Evolutionary conservation across 2,888 invertebrate genomes (phyloP).

Genomic region (Iselma pallidipennis): DNA sequence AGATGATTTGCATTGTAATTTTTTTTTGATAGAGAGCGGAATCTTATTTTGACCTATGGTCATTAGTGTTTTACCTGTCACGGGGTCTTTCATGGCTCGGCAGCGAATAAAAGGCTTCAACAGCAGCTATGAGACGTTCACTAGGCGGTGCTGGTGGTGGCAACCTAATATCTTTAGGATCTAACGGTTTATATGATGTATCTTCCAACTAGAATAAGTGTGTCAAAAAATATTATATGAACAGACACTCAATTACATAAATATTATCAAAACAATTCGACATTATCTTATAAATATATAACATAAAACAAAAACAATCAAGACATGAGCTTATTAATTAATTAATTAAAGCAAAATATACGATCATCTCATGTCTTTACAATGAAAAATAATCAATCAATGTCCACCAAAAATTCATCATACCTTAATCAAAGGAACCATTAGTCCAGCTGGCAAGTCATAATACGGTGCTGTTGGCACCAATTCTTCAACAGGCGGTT

Average conservation of each 20-base stretch:
- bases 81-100: constrained; percentile 94
- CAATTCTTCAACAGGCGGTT: constrained; percentile 67
- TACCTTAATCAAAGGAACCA: constrained; percentile 95
- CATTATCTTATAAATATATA: background rate
- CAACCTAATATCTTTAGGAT: constrained; percentile 86
- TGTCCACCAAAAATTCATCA: constrained; percentile 32
- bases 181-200: constrained; percentile 84
- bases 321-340: background rate
- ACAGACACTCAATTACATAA: constrained; percentile 6
- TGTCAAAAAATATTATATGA: constrained; percentile 29
- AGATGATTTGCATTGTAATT: background rate
- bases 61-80: constrained; percentile 70
- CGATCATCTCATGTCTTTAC: constrained; percentile 12
- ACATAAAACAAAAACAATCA: constrained; percentile 7
- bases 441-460: constrained; percentile 95
- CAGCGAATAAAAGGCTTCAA: constrained; percentile 94
- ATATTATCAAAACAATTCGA: constrained; percentile 1
- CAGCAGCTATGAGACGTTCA: constrained; percentile 88
- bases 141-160: constrained; percentile 96
- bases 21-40: background rate
- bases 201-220: constrained; percentile 74
- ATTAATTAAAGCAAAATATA: background rate
- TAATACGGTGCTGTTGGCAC: constrained; percentile 94
- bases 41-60: constrained; percentile 24
- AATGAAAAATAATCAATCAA: background rate